These are phyloP conservation scores for Pemphredon lugubris DNA, from an alignment of 2,888 invertebrate species.

Conservation along the genomic window DNA sequence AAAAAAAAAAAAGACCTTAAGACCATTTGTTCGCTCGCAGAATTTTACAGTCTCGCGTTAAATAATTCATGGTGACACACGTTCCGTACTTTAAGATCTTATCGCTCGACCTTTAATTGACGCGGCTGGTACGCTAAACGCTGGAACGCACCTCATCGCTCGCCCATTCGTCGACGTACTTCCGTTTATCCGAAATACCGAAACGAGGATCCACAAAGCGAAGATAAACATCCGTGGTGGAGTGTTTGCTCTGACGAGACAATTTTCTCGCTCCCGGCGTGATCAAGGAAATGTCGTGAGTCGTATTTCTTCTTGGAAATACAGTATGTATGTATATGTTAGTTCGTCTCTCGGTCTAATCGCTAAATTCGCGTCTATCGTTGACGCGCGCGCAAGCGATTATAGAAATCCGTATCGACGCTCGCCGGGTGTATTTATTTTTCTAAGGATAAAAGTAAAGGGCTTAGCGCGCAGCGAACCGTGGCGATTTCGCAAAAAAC, in stretches of 20 bases:
- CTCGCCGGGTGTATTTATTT: no score
- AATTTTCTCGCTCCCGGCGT: conserved; percentile 52
- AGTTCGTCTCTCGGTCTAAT: no score
- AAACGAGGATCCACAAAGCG: conserved; percentile 16
- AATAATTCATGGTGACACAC: no score
- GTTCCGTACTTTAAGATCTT: background rate
- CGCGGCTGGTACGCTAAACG: background rate
- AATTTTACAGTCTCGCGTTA: background rate
- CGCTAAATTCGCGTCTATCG: no score
- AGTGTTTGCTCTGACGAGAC: conserved; percentile 49
- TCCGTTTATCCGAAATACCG: conserved; percentile 36
- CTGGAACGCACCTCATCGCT: background rate
- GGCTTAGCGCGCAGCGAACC: no score
- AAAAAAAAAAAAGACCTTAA: no score
- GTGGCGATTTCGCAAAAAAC: no score
- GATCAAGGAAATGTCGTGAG: conserved; percentile 30
- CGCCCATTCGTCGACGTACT: conserved; percentile 29
- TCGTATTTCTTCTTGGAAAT: conserved; percentile 25
- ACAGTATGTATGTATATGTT: no score
- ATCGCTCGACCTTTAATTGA: conserved; percentile 12
- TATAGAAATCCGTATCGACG: no score
- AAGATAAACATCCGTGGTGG: conserved; percentile 52
- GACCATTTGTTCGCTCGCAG: no score
- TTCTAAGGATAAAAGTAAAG: no score
- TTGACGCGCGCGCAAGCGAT: no score